Conservation (phyloP, 2,888 invertebrate species). For the Macropis europaea region DNA sequence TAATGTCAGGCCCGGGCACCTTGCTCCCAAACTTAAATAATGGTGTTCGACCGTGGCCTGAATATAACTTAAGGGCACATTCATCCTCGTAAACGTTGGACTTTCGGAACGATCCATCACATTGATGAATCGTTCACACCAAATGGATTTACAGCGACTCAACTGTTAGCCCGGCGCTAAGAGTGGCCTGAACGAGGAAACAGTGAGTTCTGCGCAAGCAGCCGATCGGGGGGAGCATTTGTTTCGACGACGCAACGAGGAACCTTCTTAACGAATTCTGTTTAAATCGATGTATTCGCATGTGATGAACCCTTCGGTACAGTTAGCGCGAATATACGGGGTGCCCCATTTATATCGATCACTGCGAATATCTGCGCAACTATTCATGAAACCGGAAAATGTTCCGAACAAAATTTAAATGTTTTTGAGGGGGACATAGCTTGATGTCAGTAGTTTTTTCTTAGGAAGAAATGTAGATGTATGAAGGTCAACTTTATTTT, state of each 20-base stretch:
- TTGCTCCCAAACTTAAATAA: conserved; percentile 54
- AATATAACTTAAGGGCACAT: conserved; percentile 60
- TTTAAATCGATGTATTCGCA: neutral
- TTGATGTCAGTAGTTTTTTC: too few species aligned
- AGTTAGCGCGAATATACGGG: neutral
- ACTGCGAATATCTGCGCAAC: too few species aligned
- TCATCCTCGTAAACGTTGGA: conserved; percentile 61
- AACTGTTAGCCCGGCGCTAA: conserved; percentile 40
- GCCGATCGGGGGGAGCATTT: conserved; percentile 26
- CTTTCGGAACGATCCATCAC: conserved; percentile 63
- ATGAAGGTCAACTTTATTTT: too few species aligned
- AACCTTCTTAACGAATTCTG: conserved; percentile 11
- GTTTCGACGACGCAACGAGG: conserved; percentile 36
- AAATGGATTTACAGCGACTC: conserved; percentile 55
- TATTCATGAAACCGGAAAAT: too few species aligned
- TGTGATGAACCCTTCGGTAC: conserved; percentile 18
- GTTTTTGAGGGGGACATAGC: too few species aligned
- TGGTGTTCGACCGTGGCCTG: conserved; percentile 44
- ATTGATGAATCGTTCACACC: conserved; percentile 63
- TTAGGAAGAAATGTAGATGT: too few species aligned
- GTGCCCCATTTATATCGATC: neutral
- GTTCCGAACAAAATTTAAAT: too few species aligned
- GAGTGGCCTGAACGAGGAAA: conserved; percentile 32
- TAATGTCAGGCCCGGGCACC: conserved; percentile 35
- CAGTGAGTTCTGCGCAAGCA: conserved; percentile 31